Evolutionary conservation across 2,888 invertebrate species (phyloP), one percentile per base, ranked within the genome.

Genomic region (Drosophila falleni): DNA sequence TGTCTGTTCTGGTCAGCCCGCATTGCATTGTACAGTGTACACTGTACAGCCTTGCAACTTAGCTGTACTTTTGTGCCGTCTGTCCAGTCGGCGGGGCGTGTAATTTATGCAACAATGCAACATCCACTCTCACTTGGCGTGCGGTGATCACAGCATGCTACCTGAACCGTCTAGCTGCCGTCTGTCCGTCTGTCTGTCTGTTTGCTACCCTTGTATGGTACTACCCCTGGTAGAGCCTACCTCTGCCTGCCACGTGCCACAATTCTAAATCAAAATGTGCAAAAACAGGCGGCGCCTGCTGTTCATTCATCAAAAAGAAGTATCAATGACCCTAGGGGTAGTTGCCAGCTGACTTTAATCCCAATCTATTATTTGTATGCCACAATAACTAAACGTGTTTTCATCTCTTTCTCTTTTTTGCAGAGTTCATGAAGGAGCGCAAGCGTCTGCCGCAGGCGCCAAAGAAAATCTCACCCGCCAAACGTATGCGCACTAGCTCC

Each of bases 381-480:
- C 58, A 42, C 47, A 53, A 61, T 76, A 59, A 60, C 78, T 71
- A 60, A 77, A 33, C 49, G 13, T 37, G 10, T 63, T 31, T 37
- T 2, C 29, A 29, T 33, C 8, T 41, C 35, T 10, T 56, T 50
- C 47, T 50, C 47, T 44, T 9, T 55, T 31, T 91, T 92, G 35
- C 88, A 93, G 93, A 93, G 80, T 93, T 92, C 80, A 92, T 93
- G 92, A 93, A 93, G 81, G 92, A 93, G 81, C 92, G 93, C 74
- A 93, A 93, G 81, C 92, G 93, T 37, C 89, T 92, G 50, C 78
- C 91, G 42, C 92, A 92, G 78, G 90, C 92, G 64, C 92, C 92
- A 53, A 92, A 92, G 76, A 92, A 92, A 88, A 78, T 91, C 68
- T 90, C 92, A 62, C 92, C 92, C 71, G 88, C 90, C 60, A 92